Evolutionary conservation across 2,888 invertebrate species (phyloP).

Genomic region (Eristalis arbustorum): DNA sequence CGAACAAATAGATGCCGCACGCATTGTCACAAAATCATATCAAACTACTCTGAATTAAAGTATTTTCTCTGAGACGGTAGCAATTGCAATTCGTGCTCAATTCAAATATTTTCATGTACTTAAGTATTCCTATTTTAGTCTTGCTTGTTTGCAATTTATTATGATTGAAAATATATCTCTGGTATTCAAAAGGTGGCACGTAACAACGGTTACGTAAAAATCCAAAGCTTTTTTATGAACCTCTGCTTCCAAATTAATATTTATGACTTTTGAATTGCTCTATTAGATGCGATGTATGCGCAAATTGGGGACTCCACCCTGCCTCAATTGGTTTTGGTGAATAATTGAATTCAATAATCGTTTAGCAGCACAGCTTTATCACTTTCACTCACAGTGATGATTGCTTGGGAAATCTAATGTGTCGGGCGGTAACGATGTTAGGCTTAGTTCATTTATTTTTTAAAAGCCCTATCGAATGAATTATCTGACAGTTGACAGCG

Average conservation of each 20-base stretch:
- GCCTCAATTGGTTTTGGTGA: slow-evolving; percentile 21
- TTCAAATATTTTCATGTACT: neutral
- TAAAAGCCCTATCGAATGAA: neutral
- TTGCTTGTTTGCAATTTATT: slow-evolving; percentile 1
- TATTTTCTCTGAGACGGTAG: neutral
- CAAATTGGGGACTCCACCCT: slow-evolving; percentile 11
- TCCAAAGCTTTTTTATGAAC: slow-evolving; percentile 14
- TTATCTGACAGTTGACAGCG: neutral
- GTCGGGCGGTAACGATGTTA: neutral
- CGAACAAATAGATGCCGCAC: neutral
- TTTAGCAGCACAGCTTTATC: neutral
- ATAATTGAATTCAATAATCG: slow-evolving; percentile 4
- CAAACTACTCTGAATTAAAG: neutral
- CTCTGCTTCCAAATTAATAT: slow-evolving; percentile 25
- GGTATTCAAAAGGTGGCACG: neutral
- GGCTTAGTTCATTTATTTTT: neutral
- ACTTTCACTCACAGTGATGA: neutral
- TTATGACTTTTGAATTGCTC: slow-evolving; percentile 41
- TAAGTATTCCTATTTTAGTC: neutral
- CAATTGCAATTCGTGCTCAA: neutral
- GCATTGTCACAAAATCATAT: neutral
- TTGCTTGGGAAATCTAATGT: neutral
- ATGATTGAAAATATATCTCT: slow-evolving; percentile 18
- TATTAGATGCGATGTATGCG: slow-evolving; percentile 1
- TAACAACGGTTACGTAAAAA: neutral